Base-by-base conservation (phyloP, 2,113 vertebrate species). In the Scytalopus superciliaris region DNA sequence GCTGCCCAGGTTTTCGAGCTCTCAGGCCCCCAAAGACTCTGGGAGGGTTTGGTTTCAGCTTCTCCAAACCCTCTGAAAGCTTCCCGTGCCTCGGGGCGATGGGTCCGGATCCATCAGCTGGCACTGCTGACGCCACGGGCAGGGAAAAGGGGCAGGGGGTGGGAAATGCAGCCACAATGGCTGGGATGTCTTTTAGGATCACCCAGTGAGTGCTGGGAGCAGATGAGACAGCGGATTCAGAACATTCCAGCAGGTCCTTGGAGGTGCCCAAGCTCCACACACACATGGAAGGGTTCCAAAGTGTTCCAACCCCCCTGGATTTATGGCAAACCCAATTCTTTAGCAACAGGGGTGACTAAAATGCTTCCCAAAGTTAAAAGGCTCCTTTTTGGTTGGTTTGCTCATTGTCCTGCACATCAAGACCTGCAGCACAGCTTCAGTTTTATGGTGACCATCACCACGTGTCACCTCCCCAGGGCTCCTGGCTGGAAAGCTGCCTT, bases 31-130 rank as follows among this genome's bases (percentile, higher is more conserved):
- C 63, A 66, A 93, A 88, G 31, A 85, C 82, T 56, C 14, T 0
- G 45, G 76, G 53, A 93, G 44, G 55, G 30, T 42, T 76, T 94
- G n/a, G n/a, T n/a, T n/a, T n/a, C 14, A 63, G 93, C 17, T 86
- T 80, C 69, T 63, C 6, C 16, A 78, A 83, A 81, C 12, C 56
- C 15, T 74, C 67, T 45, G 33, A 77, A 66, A 78, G 64, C 64
- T 87, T 49, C n/a, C 40, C 31, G n/a, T 0, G 1, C 60, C 39
- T 76, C 18, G 1, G 25, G 49, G 63, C 0, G 0, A 74, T 7
- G 52, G 28, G 12, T 57, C 7, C 77, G 33, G 75, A 68, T 8
- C 67, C 56, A 76, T 25, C 72, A 84, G 45, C 14, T 10, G 3
- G 14, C 28, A 50, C 3, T 4, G 7, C 40, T 22, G 1, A 27